Evolutionary conservation across 2,113 vertebrate genomes (phyloP).

Genomic region (Bettongia penicillata): DNA sequence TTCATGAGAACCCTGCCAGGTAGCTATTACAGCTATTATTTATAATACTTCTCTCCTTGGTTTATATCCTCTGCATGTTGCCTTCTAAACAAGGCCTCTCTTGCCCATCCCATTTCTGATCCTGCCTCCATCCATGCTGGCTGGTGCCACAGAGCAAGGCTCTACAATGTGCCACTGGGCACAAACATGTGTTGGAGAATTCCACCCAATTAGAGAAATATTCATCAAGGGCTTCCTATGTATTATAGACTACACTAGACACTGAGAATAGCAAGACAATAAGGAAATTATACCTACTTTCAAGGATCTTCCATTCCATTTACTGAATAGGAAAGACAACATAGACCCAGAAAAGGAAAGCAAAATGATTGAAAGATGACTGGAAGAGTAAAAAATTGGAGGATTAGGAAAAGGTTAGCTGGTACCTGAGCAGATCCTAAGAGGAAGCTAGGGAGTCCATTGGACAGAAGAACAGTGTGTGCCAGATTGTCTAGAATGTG

Average conservation of each 20-base stretch:
- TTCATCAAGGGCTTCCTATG: too few relatives aligned
- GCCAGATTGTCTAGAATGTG: not conserved
- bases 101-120: not conserved
- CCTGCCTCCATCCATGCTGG: not conserved
- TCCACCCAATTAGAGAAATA: too few relatives aligned
- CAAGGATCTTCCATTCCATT: too few relatives aligned
- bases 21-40: not conserved
- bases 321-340: too few relatives aligned
- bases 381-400: not conserved
- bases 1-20: not conserved
- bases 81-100: not conserved
- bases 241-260: too few relatives aligned
- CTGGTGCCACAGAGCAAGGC: not conserved
- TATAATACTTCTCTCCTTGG: not conserved
- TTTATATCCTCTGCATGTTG: not conserved
- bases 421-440: not conserved
- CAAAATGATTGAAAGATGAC: not conserved
- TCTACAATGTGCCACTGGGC: too few relatives aligned
- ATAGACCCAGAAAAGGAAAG: too few relatives aligned
- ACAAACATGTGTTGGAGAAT: too few relatives aligned
- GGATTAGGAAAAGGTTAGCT: not conserved
- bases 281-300: too few relatives aligned
- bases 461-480: not conserved
- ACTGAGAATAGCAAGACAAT: too few relatives aligned
- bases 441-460: not conserved